Percentiles rank a stretch among this genome's conserved stretches.
Evolutionary conservation across 2,888 invertebrate genomes (phyloP).

Genomic region (Blastobasis lacticolella): DNA sequence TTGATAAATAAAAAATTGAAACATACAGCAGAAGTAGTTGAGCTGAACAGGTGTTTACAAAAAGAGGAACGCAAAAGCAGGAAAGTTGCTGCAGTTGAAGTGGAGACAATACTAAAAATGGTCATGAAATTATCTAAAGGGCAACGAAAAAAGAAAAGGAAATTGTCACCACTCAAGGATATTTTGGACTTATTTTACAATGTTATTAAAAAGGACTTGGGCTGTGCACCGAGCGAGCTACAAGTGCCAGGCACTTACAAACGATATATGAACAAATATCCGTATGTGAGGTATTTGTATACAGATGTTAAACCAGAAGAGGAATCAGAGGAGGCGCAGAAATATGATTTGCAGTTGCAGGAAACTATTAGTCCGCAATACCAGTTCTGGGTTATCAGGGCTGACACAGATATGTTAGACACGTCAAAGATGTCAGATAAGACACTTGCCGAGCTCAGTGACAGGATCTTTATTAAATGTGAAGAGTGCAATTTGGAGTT

Average conservation of each 20-base stretch:
- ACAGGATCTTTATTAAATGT: slow-evolving; percentile 31
- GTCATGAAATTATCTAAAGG: neutral
- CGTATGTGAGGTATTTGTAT: slow-evolving; percentile 37
- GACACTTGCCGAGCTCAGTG: slow-evolving; percentile 13
- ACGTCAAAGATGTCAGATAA: too few relatives aligned
- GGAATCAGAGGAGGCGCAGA: neutral
- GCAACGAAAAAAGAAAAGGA: neutral
- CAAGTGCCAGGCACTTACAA: slow-evolving; percentile 17
- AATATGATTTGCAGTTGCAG: slow-evolving; percentile 40
- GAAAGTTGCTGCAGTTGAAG: neutral
- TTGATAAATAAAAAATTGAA: slow-evolving; percentile 29
- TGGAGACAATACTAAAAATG: neutral
- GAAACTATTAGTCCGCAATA: slow-evolving; percentile 31
- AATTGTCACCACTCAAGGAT: neutral
- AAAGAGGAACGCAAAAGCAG: neutral
- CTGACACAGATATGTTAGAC: slow-evolving; percentile 3
- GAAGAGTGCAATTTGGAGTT: slow-evolving; percentile 25
- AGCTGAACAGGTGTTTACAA: slow-evolving; percentile 15
- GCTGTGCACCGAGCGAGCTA: neutral
- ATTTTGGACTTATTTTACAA: slow-evolving; percentile 11
- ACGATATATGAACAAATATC: slow-evolving; percentile 24
- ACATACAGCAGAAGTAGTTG: neutral
- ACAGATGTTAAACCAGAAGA: slow-evolving; percentile 16
- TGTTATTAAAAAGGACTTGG: slow-evolving; percentile 20
- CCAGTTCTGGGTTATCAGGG: slow-evolving; percentile 15